Evolutionary conservation across 2,797 vertebrate genomes (phyloP), one percentile per base, ranked within the genome.

Genomic region (Chelmon rostratus): DNA sequence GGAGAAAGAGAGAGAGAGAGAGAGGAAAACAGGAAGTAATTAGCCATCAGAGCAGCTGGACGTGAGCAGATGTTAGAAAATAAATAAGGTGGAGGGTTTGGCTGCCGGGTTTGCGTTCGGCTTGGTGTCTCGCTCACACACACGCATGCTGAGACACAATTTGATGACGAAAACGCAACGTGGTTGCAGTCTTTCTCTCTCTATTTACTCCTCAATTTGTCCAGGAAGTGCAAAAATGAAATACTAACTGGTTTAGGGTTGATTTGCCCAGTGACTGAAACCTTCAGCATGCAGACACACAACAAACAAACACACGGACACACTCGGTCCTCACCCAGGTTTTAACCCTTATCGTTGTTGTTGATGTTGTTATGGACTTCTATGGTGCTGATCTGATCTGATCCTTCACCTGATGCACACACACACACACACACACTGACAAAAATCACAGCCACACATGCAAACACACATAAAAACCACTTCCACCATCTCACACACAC

Each of bases 351-450:
- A 63, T 89, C 52, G 81, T 91, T 78, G 87, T 92, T 74, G 77
- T 91, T 84, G 89, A 88, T 88, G 89, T 91, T 91, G 89, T 92
- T 86, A 85, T 88, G 88, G 84, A 92, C 90, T 91, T 91, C 38
- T 85, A 88, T 92, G 92, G 92, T 94, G 93, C 93, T 94, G 92
- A 94, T 89, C 84, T 87, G 59, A 82, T 77, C 73, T 72, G 82
- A 88, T 86, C 89, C 90, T 86, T 75, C 82, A 87, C 86, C 84
- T 86, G 70, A 87, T 66, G 35, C 66, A 82, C 82, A 70, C 68
- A 84, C 38, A 83, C 49, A 81, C 62, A 73, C 61, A 71, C 82
- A 79, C 78, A 72, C 70, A 73, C 23, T 10, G 10, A 79, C 10
- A 64, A 1, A 11, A 65, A 23, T 25, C 49, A 66, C 78, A 44